These are phyloP conservation scores for Ephialtes manifestator DNA, from an alignment of 2,888 invertebrate genomes.

Conservation along the genomic window DNA sequence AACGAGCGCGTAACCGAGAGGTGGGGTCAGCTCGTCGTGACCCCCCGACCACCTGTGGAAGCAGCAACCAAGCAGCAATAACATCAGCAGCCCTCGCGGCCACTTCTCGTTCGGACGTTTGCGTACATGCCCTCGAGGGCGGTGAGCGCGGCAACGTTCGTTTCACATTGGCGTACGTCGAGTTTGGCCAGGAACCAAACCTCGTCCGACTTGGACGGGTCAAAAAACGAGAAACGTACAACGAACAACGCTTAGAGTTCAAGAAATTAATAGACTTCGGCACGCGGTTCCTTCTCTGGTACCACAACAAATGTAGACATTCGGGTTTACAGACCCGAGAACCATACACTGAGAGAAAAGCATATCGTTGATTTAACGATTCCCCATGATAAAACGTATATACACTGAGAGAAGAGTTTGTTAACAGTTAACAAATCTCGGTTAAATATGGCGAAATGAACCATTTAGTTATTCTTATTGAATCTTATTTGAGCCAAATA, in stretches of 20 bases:
- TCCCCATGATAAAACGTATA: no score
- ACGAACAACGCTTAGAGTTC: not conserved
- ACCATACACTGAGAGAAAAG: no score
- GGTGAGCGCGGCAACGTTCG: slow-evolving; percentile 24
- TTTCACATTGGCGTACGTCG: slow-evolving; percentile 29
- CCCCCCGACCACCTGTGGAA: slow-evolving; percentile 78
- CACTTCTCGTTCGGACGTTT: slow-evolving; percentile 67
- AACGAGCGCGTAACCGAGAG: slow-evolving; percentile 68
- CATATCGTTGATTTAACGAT: no score
- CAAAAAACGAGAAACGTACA: slow-evolving; percentile 12
- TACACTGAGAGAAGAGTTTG: no score
- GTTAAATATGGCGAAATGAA: no score
- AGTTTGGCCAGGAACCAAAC: slow-evolving; percentile 42
- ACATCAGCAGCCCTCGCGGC: slow-evolving; percentile 47
- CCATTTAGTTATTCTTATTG: no score
- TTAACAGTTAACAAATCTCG: no score
- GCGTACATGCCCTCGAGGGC: slow-evolving; percentile 62
- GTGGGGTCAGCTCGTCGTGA: slow-evolving; percentile 74
- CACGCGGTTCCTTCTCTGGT: not conserved
- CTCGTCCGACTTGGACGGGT: not conserved
- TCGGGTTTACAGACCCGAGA: not conserved
- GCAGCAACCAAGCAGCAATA: slow-evolving; percentile 58
- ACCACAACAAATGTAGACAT: no score
- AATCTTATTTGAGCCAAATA: no score
- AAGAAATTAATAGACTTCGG: not conserved